A percentile compares a stretch with the other conserved stretches of the same genome.
Conservation (phyloP, 2,113 vertebrate genomes). For the Toxotes jaculatrix region DNA sequence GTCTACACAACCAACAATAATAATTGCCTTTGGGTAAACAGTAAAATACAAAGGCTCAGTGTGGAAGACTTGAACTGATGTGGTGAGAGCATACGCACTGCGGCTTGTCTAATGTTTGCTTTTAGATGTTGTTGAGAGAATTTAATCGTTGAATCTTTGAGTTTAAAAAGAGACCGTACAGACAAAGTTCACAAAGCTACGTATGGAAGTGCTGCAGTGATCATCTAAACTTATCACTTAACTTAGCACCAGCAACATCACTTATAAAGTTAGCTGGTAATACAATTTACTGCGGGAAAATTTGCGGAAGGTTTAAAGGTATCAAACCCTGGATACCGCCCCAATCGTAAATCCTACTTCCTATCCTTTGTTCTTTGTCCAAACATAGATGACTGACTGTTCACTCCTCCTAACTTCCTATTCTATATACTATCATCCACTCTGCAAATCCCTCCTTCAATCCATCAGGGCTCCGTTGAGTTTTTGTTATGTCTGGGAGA, state of each 20-base stretch:
- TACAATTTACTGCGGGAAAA: background rate
- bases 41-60: background rate
- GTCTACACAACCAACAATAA: background rate
- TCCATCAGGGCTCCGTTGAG: conserved; percentile 15
- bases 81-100: background rate
- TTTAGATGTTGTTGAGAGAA: background rate
- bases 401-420: conserved; percentile 1
- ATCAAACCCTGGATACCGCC: conserved; percentile 2
- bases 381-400: conserved; percentile 19
- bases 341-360: conserved; percentile 21
- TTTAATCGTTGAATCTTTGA: background rate
- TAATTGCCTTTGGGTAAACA: background rate
- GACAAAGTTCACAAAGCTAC: background rate
- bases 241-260: background rate
- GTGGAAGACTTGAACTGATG: background rate
- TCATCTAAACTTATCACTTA: background rate
- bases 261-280: conserved; percentile 1
- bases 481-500: conserved; percentile 3
- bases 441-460: conserved; percentile 19
- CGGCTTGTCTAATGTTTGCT: background rate
- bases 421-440: conserved; percentile 13
- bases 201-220: background rate
- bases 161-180: too few species aligned
- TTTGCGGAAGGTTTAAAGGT: conserved; percentile 31
- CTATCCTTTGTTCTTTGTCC: conserved; percentile 38